phyloP scores from a whole-genome alignment of 2,888 invertebrate genomes.

The Sesia bembeciformis region DNA sequence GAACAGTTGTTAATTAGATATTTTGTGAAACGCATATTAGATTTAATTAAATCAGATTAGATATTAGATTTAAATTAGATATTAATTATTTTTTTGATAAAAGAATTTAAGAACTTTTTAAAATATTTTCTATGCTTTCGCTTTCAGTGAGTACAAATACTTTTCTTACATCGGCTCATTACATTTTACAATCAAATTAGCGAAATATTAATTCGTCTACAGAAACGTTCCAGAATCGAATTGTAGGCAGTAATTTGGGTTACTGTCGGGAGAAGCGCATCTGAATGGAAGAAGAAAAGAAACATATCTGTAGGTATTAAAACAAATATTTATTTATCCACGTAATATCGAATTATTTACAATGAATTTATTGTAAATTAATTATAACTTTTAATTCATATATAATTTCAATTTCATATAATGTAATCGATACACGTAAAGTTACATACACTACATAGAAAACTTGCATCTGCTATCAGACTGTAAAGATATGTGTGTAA shows the following conservation, averaged over 20 bases:
- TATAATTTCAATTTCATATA: background rate
- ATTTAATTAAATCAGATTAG: no score
- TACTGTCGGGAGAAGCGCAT: background rate
- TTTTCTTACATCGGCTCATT: no score
- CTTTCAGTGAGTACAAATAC: no score
- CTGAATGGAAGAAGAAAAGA: background rate
- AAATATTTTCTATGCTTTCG: no score
- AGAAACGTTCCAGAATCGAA: constrained; percentile 27
- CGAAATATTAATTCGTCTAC: constrained; percentile 14
- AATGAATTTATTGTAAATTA: constrained; percentile 68
- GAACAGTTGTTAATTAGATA: no score
- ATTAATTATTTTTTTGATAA: no score
- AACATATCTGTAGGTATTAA: constrained; percentile 30
- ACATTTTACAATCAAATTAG: no score
- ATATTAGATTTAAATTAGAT: no score
- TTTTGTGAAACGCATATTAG: no score
- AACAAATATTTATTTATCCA: constrained; percentile 72
- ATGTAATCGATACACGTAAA: constrained; percentile 33
- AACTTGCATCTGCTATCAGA: constrained; percentile 69
- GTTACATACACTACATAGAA: constrained; percentile 70
- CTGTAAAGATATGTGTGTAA: constrained; percentile 66
- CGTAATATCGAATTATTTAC: constrained; percentile 71
- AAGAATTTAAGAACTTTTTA: no score
- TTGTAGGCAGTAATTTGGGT: constrained; percentile 15
- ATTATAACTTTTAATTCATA: constrained; percentile 63